phyloP scores from a whole-genome alignment of 2,888 invertebrate species.

The Hydrotaea cyrtoneurina region DNA sequence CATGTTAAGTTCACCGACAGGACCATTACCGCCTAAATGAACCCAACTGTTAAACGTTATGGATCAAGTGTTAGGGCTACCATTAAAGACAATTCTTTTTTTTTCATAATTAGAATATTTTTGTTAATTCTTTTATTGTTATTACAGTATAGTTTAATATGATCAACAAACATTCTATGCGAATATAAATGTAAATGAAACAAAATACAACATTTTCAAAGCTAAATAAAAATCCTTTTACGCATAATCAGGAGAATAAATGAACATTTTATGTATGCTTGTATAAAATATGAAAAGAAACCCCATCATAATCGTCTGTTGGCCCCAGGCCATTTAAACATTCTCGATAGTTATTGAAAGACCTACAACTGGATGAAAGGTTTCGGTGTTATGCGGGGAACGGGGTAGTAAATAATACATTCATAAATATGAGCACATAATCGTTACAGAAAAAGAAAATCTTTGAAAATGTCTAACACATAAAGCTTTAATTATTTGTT shows the following conservation, averaged over 20 bases:
- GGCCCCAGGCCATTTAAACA: slow-evolving; percentile 9
- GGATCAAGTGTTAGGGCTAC: too few species aligned
- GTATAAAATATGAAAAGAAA: slow-evolving; percentile 22
- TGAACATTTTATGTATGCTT: slow-evolving; percentile 3
- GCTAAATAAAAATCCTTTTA: slow-evolving; percentile 39
- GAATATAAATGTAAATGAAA: slow-evolving; percentile 54
- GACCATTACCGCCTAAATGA: too few species aligned
- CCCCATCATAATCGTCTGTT: not conserved
- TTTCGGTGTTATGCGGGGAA: not conserved
- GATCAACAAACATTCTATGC: slow-evolving; percentile 56
- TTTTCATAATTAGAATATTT: slow-evolving; percentile 30
- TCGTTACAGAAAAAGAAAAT: slow-evolving; percentile 18
- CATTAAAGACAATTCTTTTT: too few species aligned
- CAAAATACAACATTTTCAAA: slow-evolving; percentile 36
- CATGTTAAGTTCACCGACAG: too few species aligned
- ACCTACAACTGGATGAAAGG: not conserved
- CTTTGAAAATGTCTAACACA: slow-evolving; percentile 46
- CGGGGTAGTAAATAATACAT: slow-evolving; percentile 26
- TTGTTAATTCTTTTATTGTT: slow-evolving; percentile 52
- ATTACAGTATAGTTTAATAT: slow-evolving; percentile 47
- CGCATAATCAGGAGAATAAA: not conserved
- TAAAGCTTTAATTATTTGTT: slow-evolving; percentile 20
- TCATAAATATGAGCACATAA: slow-evolving; percentile 33
- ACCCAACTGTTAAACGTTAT: too few species aligned
- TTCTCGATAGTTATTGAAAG: slow-evolving; percentile 3